Percentiles rank a stretch among this genome's conserved stretches.
Conservation (phyloP, 2,888 invertebrate genomes). For the Sinotaia quadrata region DNA sequence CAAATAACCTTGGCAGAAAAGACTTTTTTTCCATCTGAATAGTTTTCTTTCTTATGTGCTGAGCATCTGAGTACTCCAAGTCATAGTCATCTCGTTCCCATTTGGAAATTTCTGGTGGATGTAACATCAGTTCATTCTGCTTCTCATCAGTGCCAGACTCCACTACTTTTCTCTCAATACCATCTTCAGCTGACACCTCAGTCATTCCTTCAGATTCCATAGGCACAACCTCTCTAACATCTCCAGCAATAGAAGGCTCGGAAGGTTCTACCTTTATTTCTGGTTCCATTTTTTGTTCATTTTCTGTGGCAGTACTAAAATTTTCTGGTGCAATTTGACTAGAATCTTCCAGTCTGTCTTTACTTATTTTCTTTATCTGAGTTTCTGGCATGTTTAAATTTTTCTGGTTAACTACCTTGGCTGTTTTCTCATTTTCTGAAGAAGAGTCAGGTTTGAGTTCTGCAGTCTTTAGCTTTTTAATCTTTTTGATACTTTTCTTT, state of each 20-base stretch:
- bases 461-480: conserved; percentile 18
- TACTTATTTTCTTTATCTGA: background rate
- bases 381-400: background rate
- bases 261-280: background rate
- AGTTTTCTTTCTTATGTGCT: conserved; percentile 70
- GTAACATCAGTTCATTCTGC: conserved; percentile 51
- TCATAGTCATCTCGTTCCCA: conserved; percentile 85
- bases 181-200: conserved; percentile 36
- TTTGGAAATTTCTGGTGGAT: conserved; percentile 84
- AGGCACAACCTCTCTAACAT: background rate
- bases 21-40: conserved; percentile 41
- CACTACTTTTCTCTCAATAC: conserved; percentile 37
- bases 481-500: conserved; percentile 12
- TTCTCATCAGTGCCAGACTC: background rate
- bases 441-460: conserved; percentile 31
- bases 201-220: conserved; percentile 9
- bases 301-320: background rate
- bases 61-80: conserved; percentile 37
- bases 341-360: background rate
- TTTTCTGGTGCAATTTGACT: background rate
- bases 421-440: conserved; percentile 53
- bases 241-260: background rate
- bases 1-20: conserved; percentile 42
- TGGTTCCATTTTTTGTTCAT: background rate
- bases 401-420: conserved; percentile 68